A percentile compares a stretch with the other conserved stretches of the same genome.
Evolutionary conservation across 1,140 invertebrate genomes (phyloP).

Genomic region (Hyphantria cunea): DNA sequence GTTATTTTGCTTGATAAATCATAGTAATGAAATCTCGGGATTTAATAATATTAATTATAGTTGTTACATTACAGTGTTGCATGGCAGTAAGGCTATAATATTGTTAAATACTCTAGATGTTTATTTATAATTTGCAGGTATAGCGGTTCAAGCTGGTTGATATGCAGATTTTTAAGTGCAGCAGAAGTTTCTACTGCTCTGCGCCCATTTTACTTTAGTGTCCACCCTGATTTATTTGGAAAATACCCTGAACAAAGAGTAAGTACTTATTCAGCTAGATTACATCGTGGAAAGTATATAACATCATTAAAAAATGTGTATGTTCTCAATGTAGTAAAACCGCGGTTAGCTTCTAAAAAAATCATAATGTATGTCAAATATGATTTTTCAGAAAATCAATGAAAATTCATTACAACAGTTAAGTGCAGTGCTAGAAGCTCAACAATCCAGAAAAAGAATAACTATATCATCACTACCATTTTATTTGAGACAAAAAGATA

Average conservation of each 20-base stretch:
- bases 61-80: conserved; percentile 6
- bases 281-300: no score
- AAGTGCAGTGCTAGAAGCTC: conserved; percentile 90
- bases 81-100: no score
- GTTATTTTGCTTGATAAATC: no score
- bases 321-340: no score
- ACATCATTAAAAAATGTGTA: no score
- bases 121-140: conserved; percentile 40
- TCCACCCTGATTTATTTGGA: conserved; percentile 97
- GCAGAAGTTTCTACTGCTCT: conserved; percentile 94
- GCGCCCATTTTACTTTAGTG: conserved; percentile 96
- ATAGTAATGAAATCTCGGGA: no score
- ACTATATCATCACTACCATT: conserved; percentile 86
- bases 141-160: conserved; percentile 43
- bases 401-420: conserved; percentile 94
- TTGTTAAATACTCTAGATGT: no score
- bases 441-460: conserved; percentile 84
- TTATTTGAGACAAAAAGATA: conserved; percentile 87
- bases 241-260: conserved; percentile 94
- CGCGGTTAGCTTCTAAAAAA: no score
- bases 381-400: conserved; percentile 89
- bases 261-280: conserved; percentile 59
- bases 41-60: background rate
- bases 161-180: conserved; percentile 67
- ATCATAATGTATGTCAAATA: background rate